phyloP scores from a whole-genome alignment of 2,888 invertebrate genomes.

The Sinodicranocentrus sp. region DNA sequence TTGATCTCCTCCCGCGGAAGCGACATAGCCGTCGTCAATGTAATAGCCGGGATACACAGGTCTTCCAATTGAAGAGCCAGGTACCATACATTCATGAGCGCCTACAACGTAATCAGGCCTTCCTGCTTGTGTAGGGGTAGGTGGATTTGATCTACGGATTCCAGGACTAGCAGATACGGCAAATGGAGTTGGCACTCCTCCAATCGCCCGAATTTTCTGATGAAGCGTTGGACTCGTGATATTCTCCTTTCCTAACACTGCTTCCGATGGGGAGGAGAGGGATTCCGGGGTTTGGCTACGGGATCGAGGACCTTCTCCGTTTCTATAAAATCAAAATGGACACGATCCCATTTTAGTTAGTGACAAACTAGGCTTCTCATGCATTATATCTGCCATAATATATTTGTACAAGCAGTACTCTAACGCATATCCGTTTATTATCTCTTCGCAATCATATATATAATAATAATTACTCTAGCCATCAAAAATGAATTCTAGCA shows the following conservation, averaged over 20 bases:
- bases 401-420: constrained; percentile 43
- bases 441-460: background rate
- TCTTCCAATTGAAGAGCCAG: constrained; percentile 64
- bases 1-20: constrained; percentile 79
- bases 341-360: too few relatives aligned
- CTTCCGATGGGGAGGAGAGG: constrained; percentile 80
- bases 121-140: constrained; percentile 90
- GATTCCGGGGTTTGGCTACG: constrained; percentile 82
- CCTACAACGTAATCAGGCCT: constrained; percentile 34
- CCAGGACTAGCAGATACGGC: constrained; percentile 83
- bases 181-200: constrained; percentile 91
- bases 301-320: constrained; percentile 79
- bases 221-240: constrained; percentile 90
- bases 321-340: constrained; percentile 79
- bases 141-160: constrained; percentile 87
- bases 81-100: constrained; percentile 65
- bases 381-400: too few relatives aligned
- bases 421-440: background rate
- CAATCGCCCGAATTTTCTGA: constrained; percentile 91
- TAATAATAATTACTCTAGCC: constrained; percentile 34
- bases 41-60: constrained; percentile 78
- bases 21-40: constrained; percentile 74
- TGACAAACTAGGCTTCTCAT: too few relatives aligned
- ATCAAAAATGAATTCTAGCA: constrained; percentile 47
- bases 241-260: constrained; percentile 66